phyloP scores from a whole-genome alignment of 2,888 invertebrate genomes.

The Fragum fragum region DNA sequence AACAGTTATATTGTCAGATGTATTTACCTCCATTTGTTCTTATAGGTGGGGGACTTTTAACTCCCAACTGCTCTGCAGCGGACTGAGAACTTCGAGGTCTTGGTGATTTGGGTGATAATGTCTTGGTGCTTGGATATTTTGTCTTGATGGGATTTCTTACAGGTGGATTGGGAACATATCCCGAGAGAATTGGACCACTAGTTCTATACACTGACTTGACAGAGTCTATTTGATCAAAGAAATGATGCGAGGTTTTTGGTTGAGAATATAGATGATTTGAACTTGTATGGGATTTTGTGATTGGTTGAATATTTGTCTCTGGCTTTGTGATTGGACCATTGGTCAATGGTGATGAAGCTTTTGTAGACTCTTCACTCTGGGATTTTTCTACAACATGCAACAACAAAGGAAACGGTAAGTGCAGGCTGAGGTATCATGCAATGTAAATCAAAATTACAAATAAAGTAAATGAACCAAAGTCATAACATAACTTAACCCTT shows the following conservation, averaged over 20 bases:
- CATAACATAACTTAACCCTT: too few species aligned
- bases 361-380: constrained; percentile 60
- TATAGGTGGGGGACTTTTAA: constrained; percentile 76
- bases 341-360: constrained; percentile 60
- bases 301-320: constrained; percentile 66
- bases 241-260: constrained; percentile 46
- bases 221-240: constrained; percentile 46
- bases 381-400: constrained; percentile 74
- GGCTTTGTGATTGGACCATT: constrained; percentile 71
- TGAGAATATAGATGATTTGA: constrained; percentile 43
- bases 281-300: constrained; percentile 61
- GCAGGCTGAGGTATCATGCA: constrained; percentile 14
- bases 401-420: constrained; percentile 11
- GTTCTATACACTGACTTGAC: constrained; percentile 45
- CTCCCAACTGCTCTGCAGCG: constrained; percentile 79
- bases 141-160: constrained; percentile 64
- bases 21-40: constrained; percentile 71
- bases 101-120: constrained; percentile 21
- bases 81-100: constrained; percentile 71
- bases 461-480: not conserved
- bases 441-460: not conserved
- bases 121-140: constrained; percentile 58
- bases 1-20: not conserved
- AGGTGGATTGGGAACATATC: constrained; percentile 65
- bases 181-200: constrained; percentile 56